Percentiles rank a stretch among this genome's conserved stretches.
Evolutionary conservation across 2,797 vertebrate genomes (phyloP).

Genomic region (Ptychobarbus kaznakovi): DNA sequence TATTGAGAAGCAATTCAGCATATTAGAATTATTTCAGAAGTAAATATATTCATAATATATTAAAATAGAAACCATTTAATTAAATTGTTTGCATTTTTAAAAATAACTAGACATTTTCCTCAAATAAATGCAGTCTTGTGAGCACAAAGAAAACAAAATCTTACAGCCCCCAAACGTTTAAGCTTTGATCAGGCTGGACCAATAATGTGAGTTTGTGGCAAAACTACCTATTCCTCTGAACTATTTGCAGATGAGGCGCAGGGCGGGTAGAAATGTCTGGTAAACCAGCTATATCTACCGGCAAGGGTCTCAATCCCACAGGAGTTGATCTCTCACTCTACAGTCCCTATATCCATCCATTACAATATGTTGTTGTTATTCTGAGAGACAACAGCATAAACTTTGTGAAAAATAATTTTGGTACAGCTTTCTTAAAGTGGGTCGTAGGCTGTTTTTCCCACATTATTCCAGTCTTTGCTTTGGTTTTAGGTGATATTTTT

Average conservation of each 20-base stretch:
- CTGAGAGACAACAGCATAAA: background rate
- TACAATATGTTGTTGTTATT: conserved; percentile 12
- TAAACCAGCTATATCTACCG: background rate
- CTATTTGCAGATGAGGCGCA: background rate
- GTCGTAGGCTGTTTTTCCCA: background rate
- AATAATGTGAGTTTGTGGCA: background rate
- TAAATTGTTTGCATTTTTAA: background rate
- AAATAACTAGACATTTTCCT: background rate
- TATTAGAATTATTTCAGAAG: background rate
- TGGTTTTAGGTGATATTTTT: background rate
- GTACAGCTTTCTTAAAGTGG: background rate
- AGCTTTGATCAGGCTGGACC: background rate
- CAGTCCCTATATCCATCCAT: background rate
- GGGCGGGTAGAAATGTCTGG: background rate
- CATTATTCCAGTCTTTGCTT: background rate
- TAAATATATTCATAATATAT: background rate
- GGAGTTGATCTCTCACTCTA: background rate
- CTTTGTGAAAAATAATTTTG: background rate
- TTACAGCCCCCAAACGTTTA: background rate
- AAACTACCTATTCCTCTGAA: background rate
- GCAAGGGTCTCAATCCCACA: background rate
- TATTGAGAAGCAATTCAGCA: background rate
- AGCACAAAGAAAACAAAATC: background rate
- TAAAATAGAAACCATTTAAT: conserved; percentile 14
- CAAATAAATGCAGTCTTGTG: background rate